Conservation (phyloP, 2,113 vertebrate species). For the Chelonoidis abingdonii region DNA sequence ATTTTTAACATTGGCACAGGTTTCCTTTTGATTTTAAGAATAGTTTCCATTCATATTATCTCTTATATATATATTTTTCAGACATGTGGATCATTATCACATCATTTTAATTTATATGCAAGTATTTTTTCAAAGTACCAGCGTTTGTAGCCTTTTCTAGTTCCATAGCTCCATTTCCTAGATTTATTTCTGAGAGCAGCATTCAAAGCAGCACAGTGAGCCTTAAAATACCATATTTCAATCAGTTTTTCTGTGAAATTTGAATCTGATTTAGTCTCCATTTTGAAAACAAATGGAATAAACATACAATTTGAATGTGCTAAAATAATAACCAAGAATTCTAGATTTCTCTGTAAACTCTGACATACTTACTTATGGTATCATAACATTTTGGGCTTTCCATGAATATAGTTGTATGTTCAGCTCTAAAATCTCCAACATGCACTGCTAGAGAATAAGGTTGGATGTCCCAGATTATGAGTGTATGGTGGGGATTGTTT, state of each 20-base stretch:
- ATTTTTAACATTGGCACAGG: constrained; percentile 35
- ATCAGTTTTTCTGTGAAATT: constrained; percentile 52
- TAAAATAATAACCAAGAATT: constrained; percentile 10
- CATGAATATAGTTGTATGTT: too few species aligned
- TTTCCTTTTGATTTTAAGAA: constrained; percentile 65
- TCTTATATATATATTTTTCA: constrained; percentile 57
- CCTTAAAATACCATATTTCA: constrained; percentile 37
- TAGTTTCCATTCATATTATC: constrained; percentile 55
- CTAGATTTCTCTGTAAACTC: constrained; percentile 28
- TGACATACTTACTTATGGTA: not conserved
- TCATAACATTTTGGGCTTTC: not conserved
- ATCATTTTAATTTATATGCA: constrained; percentile 42
- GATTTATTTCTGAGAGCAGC: constrained; percentile 25
- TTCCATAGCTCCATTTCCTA: constrained; percentile 38
- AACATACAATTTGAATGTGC: constrained; percentile 25
- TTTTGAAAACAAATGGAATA: constrained; percentile 46
- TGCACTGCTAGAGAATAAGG: not conserved
- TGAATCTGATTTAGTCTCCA: constrained; percentile 54
- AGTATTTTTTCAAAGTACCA: constrained; percentile 33
- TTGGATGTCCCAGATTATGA: not conserved
- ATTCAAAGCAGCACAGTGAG: not conserved
- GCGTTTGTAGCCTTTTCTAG: constrained; percentile 40
- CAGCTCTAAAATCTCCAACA: not conserved
- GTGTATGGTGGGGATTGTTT: not conserved
- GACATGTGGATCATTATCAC: constrained; percentile 63